Evolutionary conservation across 2,797 vertebrate genomes (phyloP).

Genomic region (Pelodytes ibericus): DNA sequence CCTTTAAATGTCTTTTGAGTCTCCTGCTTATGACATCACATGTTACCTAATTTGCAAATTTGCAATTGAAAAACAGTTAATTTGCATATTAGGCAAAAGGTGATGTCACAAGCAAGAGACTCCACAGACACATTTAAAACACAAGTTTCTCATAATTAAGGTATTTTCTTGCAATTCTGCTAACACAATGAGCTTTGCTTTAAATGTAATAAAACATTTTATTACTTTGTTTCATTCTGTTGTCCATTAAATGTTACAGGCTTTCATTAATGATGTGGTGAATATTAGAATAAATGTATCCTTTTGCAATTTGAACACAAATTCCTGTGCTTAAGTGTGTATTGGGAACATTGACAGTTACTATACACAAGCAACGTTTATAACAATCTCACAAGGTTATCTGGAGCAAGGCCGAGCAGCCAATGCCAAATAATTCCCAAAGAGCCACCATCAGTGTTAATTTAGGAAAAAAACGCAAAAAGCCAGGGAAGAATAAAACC

Average conservation of each 20-base stretch:
- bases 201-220: too few relatives aligned
- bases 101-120: too few relatives aligned
- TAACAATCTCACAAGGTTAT: not conserved
- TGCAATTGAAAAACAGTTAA: too few relatives aligned
- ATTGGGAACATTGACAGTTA: not conserved
- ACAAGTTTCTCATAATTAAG: too few relatives aligned
- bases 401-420: not conserved
- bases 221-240: too few relatives aligned
- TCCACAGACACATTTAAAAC: too few relatives aligned
- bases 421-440: not conserved
- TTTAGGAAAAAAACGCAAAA: not conserved
- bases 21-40: too few relatives aligned
- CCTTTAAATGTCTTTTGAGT: too few relatives aligned
- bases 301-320: not conserved
- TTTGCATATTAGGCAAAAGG: too few relatives aligned
- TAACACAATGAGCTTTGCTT: too few relatives aligned
- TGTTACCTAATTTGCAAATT: too few relatives aligned
- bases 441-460: not conserved
- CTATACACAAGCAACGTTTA: not conserved
- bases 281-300: not conserved
- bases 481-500: not conserved
- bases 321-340: not conserved
- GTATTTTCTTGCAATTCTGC: too few relatives aligned
- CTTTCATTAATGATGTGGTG: conserved; percentile 1
- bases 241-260: not conserved